These are phyloP conservation scores for Xylocopa sonorina DNA, from an alignment of 1,140 invertebrate species.

Conservation along the genomic window DNA sequence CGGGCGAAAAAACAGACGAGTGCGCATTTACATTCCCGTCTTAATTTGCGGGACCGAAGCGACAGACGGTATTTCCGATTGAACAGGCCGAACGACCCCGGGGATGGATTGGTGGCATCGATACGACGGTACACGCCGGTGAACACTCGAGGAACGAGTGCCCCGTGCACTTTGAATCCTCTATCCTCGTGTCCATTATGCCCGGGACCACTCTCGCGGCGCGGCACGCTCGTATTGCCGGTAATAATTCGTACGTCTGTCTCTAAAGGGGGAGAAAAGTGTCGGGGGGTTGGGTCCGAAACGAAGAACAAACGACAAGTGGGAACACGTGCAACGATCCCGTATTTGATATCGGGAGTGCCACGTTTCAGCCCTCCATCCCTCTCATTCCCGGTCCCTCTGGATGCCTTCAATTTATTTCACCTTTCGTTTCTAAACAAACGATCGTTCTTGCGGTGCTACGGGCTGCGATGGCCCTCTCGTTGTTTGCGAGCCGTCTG, in stretches of 20 bases:
- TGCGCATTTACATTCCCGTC: slow-evolving; percentile 36
- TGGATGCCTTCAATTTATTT: slow-evolving; percentile 44
- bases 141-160: slow-evolving; percentile 49
- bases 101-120: slow-evolving; percentile 41
- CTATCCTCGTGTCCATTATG: slow-evolving; percentile 58
- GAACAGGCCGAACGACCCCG: slow-evolving; percentile 32
- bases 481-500: neutral
- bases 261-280: slow-evolving; percentile 35
- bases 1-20: neutral
- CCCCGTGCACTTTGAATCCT: slow-evolving; percentile 45
- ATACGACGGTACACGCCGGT: slow-evolving; percentile 13
- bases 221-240: slow-evolving; percentile 41
- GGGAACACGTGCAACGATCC: slow-evolving; percentile 54
- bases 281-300: slow-evolving; percentile 31
- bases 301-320: slow-evolving; percentile 59
- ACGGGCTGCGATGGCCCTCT: neutral
- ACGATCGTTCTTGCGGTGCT: slow-evolving; percentile 26
- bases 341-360: slow-evolving; percentile 49
- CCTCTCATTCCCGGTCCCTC: too few species aligned
- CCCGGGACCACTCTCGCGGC: slow-evolving; percentile 41
- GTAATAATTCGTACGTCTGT: slow-evolving; percentile 63
- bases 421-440: slow-evolving; percentile 44
- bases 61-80: slow-evolving; percentile 54
- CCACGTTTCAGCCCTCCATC: slow-evolving; percentile 5
- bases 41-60: slow-evolving; percentile 42